Evolutionary conservation across 2,888 invertebrate genomes (phyloP).

Genomic region (Ischnura elegans): DNA sequence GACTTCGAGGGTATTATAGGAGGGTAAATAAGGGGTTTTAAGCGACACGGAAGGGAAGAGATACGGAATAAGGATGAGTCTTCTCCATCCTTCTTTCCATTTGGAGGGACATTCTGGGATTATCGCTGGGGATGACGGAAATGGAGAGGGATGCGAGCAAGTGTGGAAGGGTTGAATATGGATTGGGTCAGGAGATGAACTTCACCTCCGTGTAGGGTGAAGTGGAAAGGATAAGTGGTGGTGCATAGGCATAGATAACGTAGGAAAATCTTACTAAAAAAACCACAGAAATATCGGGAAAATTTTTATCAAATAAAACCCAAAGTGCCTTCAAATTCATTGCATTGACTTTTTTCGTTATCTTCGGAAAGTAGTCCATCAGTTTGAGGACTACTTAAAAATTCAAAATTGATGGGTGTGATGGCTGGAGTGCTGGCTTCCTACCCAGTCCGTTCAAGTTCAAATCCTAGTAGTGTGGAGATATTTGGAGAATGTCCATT

Average conservation of each 20-base stretch:
- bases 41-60: not conserved
- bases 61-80: not conserved
- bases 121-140: not conserved
- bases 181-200: not conserved
- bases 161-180: not conserved
- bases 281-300: no score
- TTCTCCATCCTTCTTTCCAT: slow-evolving; percentile 22
- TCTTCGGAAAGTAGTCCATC: no score
- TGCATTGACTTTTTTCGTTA: no score
- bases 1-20: not conserved
- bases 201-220: not conserved
- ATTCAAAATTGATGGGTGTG: no score
- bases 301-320: no score
- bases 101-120: not conserved
- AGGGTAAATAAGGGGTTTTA: not conserved
- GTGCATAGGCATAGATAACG: not conserved
- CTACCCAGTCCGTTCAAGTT: no score
- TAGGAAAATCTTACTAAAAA: no score
- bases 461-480: no score
- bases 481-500: no score
- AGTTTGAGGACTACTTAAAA: no score
- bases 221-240: not conserved
- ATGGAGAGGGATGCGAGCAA: not conserved
- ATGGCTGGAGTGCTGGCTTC: no score
- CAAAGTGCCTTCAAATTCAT: no score